phyloP scores from a whole-genome alignment of 2,113 vertebrate species.

The Sakesphorus luctuosus region DNA sequence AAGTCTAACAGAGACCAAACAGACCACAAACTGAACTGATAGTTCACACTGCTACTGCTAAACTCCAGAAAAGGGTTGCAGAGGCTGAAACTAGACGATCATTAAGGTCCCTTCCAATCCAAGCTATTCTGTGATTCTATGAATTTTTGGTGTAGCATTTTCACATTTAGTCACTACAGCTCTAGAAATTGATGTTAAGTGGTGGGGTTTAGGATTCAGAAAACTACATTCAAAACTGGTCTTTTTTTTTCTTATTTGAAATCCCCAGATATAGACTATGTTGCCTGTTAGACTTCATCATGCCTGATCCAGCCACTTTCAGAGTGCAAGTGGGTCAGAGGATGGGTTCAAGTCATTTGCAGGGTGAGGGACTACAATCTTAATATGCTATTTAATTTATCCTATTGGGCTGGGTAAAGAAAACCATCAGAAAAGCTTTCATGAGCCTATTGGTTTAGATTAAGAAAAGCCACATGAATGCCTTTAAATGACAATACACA shows the following conservation, averaged over 20 bases:
- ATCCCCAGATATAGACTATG: neutral
- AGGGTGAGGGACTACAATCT: neutral
- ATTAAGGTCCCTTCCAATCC: neutral
- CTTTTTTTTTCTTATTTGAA: neutral
- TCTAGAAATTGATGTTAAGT: neutral
- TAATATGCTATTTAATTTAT: conserved; percentile 12
- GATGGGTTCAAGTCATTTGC: neutral
- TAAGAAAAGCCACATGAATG: conserved; percentile 3
- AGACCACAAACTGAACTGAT: neutral
- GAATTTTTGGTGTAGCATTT: neutral
- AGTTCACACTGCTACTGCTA: neutral
- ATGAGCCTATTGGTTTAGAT: neutral
- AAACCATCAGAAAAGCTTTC: conserved; percentile 19
- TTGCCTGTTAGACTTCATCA: neutral
- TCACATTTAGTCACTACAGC: neutral
- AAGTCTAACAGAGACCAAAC: neutral
- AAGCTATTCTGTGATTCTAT: neutral
- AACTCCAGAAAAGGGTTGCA: neutral
- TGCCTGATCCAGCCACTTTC: neutral
- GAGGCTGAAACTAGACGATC: neutral
- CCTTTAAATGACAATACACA: neutral
- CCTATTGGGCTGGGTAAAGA: neutral
- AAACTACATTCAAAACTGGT: neutral
- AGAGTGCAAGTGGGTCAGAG: neutral
- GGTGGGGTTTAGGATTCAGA: neutral